Evolutionary conservation across 2,797 vertebrate genomes (phyloP).

Genomic region (Mallotus villosus): DNA sequence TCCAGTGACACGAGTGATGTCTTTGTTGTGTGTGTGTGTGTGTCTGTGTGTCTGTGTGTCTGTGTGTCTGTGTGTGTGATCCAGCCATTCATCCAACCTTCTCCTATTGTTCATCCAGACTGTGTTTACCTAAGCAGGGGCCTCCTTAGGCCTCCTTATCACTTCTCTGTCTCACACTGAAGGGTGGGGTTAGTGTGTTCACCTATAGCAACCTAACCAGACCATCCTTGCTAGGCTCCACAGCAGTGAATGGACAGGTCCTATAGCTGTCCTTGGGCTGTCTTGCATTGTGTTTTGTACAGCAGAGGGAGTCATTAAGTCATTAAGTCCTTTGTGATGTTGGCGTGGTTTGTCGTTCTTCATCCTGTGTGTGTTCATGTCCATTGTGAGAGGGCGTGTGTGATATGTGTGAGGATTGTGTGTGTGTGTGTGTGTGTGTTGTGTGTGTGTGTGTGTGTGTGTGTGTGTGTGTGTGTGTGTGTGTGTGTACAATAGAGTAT

Average conservation of each 20-base stretch:
- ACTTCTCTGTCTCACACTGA: background rate
- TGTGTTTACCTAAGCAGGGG: conserved; percentile 38
- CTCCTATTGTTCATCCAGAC: background rate
- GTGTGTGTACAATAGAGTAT: conserved; percentile 33
- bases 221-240: conserved; percentile 14
- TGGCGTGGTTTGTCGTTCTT: background rate
- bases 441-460: conserved; percentile 25
- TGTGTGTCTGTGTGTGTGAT: conserved; percentile 7
- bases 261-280: background rate
- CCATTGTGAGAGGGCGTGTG: background rate
- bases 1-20: conserved; percentile 32
- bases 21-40: conserved; percentile 30
- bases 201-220: conserved; percentile 50
- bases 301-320: conserved; percentile 38
- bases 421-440: conserved; percentile 23
- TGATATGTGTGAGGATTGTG: conserved; percentile 20
- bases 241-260: conserved; percentile 18
- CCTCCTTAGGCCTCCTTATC: background rate
- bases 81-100: conserved; percentile 50
- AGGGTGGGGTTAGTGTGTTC: conserved; percentile 44
- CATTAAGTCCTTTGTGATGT: background rate
- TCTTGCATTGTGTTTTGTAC: conserved; percentile 23
- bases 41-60: conserved; percentile 14
- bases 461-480: conserved; percentile 17
- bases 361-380: background rate